Conservation (phyloP, 2,113 vertebrate genomes). For the Trematocara variabile region DNA sequence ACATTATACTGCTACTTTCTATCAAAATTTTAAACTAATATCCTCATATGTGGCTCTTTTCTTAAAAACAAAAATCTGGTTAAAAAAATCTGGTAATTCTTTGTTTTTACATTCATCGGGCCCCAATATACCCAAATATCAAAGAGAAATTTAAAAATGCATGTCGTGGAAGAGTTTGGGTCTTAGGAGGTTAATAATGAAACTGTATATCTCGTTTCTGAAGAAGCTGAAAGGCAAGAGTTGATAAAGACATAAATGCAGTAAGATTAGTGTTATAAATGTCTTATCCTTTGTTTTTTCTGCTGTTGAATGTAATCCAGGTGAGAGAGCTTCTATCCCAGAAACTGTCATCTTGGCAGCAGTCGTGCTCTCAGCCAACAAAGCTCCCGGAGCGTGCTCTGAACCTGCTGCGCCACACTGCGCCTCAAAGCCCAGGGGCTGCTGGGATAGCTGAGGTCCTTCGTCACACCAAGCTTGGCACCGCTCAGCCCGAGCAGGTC, state of each 20-base stretch:
- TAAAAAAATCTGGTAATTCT: no score
- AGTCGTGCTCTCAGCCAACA: slow-evolving; percentile 80
- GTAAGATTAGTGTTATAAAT: neutral
- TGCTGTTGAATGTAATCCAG: slow-evolving; percentile 39
- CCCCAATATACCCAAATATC: no score
- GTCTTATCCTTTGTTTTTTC: neutral
- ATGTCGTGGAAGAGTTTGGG: no score
- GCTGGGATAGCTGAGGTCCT: slow-evolving; percentile 74
- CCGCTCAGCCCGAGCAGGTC: slow-evolving; percentile 72
- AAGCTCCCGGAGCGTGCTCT: slow-evolving; percentile 82
- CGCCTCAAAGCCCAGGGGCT: slow-evolving; percentile 69
- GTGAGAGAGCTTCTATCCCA: slow-evolving; percentile 80
- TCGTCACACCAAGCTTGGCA: slow-evolving; percentile 69
- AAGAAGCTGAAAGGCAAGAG: neutral
- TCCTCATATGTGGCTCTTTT: no score
- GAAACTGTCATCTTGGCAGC: slow-evolving; percentile 81
- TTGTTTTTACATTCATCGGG: no score
- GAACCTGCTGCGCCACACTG: slow-evolving; percentile 80
- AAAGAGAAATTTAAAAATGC: no score
- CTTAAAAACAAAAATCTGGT: no score
- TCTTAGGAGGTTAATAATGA: neutral
- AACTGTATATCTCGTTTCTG: neutral
- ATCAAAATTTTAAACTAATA: no score
- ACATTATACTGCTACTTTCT: no score
- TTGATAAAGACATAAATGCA: neutral